Conservation (phyloP, 1,140 invertebrate species). For the Drosophila sturtevanti region DNA sequence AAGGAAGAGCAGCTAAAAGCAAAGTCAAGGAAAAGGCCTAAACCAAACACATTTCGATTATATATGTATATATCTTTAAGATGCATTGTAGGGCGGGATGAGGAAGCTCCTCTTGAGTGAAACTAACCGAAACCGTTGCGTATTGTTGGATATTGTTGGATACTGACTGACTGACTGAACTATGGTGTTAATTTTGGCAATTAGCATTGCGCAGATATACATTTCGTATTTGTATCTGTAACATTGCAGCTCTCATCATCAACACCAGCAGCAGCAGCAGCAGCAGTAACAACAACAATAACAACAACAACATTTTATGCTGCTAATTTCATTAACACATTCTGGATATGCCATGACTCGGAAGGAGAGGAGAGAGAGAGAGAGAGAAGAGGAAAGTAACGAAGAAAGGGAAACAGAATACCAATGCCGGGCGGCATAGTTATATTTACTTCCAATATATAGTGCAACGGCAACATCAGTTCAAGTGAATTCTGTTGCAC, state of each 20-base stretch:
- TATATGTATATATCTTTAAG: background rate
- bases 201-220: slow-evolving; percentile 72
- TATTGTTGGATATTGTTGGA: slow-evolving; percentile 39
- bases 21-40: slow-evolving; percentile 29
- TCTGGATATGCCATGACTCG: slow-evolving; percentile 9
- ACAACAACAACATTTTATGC: slow-evolving; percentile 65
- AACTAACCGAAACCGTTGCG: slow-evolving; percentile 71
- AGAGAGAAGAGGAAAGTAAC: background rate
- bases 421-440: slow-evolving; percentile 34
- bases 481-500: slow-evolving; percentile 33
- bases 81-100: slow-evolving; percentile 29
- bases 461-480: slow-evolving; percentile 24
- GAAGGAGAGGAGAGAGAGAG: slow-evolving; percentile 32
- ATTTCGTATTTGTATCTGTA: slow-evolving; percentile 62
- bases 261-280: slow-evolving; percentile 8
- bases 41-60: slow-evolving; percentile 12
- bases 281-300: slow-evolving; percentile 26
- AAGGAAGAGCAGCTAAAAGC: slow-evolving; percentile 51
- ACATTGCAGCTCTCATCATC: slow-evolving; percentile 42
- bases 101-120: slow-evolving; percentile 51
- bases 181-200: slow-evolving; percentile 80
- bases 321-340: slow-evolving; percentile 83
- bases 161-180: slow-evolving; percentile 29
- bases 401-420: background rate
- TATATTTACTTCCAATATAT: slow-evolving; percentile 37